Percentiles rank a stretch among this genome's conserved stretches.
Conservation (phyloP, 2,113 vertebrate species). For the Balaenoptera acutorostrata region DNA sequence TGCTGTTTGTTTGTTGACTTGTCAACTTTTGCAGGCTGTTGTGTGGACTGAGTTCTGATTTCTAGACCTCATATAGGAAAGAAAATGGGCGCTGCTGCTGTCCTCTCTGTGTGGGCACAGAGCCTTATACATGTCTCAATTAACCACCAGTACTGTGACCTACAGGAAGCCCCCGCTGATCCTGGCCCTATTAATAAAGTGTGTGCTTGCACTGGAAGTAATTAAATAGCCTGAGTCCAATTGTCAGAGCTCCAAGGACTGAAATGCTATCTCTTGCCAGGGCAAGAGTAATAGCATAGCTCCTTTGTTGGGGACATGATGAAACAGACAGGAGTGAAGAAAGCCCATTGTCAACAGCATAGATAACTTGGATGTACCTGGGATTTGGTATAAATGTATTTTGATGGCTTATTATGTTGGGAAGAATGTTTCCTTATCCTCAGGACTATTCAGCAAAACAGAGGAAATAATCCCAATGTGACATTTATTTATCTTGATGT, state of each 20-base stretch:
- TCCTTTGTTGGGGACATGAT: slow-evolving; percentile 53
- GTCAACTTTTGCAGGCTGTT: background rate
- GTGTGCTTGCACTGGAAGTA: background rate
- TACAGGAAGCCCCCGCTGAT: background rate
- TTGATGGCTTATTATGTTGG: slow-evolving; percentile 41
- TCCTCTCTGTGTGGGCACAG: background rate
- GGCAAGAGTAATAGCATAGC: background rate
- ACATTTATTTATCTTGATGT: slow-evolving; percentile 20
- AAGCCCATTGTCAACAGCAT: slow-evolving; percentile 49
- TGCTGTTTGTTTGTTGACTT: background rate
- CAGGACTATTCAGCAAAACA: slow-evolving; percentile 33
- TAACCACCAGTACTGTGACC: background rate
- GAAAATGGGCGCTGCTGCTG: background rate
- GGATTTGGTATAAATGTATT: slow-evolving; percentile 45
- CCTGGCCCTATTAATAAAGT: background rate
- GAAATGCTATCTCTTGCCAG: background rate
- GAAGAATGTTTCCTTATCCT: slow-evolving; percentile 53
- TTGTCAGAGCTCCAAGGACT: slow-evolving; percentile 21
- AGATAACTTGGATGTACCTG: slow-evolving; percentile 49
- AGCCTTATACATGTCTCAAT: background rate
- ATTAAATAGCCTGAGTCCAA: slow-evolving; percentile 32
- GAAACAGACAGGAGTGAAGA: slow-evolving; percentile 13
- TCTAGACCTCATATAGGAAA: background rate
- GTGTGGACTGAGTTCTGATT: background rate
- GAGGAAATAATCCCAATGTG: slow-evolving; percentile 38